A percentile compares a stretch with the other conserved stretches of the same genome.
Conservation (phyloP, 2,888 invertebrate genomes). For the Parascotia fuliginaria region DNA sequence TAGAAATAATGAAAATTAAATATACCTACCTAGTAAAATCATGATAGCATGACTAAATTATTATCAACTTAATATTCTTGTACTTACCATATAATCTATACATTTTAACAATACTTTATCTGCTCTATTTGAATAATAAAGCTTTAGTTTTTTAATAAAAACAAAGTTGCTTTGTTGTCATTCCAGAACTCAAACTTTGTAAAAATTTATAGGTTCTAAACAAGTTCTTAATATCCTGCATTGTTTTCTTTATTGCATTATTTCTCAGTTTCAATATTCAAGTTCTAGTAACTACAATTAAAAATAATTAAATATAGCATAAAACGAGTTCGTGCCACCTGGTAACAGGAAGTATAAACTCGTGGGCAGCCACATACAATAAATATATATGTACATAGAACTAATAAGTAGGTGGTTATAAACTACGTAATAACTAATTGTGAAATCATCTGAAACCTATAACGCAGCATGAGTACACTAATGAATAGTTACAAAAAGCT, state of each 20-base stretch:
- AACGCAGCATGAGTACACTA: constrained; percentile 5
- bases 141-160: no score
- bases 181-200: no score
- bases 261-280: background rate
- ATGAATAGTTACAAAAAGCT: constrained; percentile 6
- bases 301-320: no score
- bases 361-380: constrained; percentile 29
- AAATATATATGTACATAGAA: constrained; percentile 9
- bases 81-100: background rate
- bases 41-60: constrained; percentile 16
- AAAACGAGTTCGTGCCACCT: constrained; percentile 17
- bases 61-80: constrained; percentile 3
- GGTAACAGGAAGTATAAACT: constrained; percentile 33
- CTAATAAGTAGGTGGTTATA: constrained; percentile 21
- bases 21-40: constrained; percentile 10
- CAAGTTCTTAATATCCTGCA: background rate
- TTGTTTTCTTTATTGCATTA: background rate
- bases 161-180: no score
- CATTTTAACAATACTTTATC: no score
- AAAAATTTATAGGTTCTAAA: no score
- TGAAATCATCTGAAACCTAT: constrained; percentile 16
- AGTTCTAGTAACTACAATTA: background rate
- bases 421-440: background rate
- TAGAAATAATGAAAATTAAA: constrained; percentile 12
- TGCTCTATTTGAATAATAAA: no score